Evolutionary conservation across 2,888 invertebrate species (phyloP), one percentile per base, ranked within the genome.

Genomic region (Tenthredo scrophulariae): DNA sequence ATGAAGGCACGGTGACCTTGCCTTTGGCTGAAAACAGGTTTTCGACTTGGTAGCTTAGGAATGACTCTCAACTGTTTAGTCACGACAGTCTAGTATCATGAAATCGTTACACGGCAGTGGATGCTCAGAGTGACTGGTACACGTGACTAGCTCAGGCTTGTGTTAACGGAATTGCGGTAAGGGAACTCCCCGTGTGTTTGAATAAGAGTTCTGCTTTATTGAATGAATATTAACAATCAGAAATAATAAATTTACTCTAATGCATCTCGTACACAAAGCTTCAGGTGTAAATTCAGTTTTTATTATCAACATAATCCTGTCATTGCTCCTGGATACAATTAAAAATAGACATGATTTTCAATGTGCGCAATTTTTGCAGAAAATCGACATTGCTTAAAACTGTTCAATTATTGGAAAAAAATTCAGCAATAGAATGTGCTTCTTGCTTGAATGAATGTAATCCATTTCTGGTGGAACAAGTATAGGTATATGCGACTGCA

Each of bases 1-100:
- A 79, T 37, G 79, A 58, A 40, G 40, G 62, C 79, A 22, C 37
- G 58, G 29, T 33, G 58, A 79, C 79, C 79, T 79, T 79, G 79
- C 58, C 62, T 79, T 79, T 33, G 62, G 58, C 50, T 58, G 79
- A 22, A 40, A 58, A 37, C 79, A 79, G 37, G 58, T 79, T 79
- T 62, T 18, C 29, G 79, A 46, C 79, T 40, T 26, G 79, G n/a
- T 10, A 10, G 33, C 50, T 22, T 77, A 13, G 54, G 54, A 33
- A 18, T 54, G 7, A 33, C 33, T 29, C 15, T 22, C 22, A n/a
- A 58, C 79, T 79, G 58, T 58, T 37, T 62, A 79, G 62, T 22
- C 37, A 54, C 62, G 6, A 79, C 37, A 37, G 79, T 54, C 33
- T 62, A 79, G 79, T 79, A 58, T 58, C 37, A 62, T 37, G 79